phyloP scores from a whole-genome alignment of 2,888 invertebrate species.

The Lymantria monacha region DNA sequence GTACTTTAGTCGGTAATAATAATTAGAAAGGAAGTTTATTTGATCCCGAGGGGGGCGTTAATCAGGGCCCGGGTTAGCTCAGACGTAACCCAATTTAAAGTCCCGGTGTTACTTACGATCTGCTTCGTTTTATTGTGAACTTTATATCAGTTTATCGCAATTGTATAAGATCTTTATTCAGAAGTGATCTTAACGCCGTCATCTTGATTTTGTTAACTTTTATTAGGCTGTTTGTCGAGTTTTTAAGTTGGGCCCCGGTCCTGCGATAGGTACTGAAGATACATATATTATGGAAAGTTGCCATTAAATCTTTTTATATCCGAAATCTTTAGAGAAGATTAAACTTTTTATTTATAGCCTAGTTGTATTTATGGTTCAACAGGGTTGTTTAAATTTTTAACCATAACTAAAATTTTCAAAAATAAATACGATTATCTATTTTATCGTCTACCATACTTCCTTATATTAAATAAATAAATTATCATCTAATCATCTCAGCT shows the following conservation, averaged over 20 bases:
- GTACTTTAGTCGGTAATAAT: slow-evolving; percentile 15
- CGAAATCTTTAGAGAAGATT: too few relatives aligned
- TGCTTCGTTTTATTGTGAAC: slow-evolving; percentile 5
- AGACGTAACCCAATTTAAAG: slow-evolving; percentile 18
- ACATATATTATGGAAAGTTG: neutral
- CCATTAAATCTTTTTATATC: neutral
- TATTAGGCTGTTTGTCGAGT: neutral
- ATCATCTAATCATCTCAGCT: too few relatives aligned
- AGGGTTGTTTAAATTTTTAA: too few relatives aligned
- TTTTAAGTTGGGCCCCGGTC: neutral
- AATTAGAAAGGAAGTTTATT: slow-evolving; percentile 28
- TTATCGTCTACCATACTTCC: too few relatives aligned
- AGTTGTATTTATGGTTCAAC: too few relatives aligned
- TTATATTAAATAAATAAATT: too few relatives aligned
- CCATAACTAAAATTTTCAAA: too few relatives aligned
- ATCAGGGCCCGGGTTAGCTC: slow-evolving; percentile 18
- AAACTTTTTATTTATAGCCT: too few relatives aligned
- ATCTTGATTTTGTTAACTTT: slow-evolving; percentile 2
- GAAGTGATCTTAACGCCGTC: slow-evolving; percentile 1
- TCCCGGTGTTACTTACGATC: slow-evolving; percentile 5
- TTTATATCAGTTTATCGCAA: slow-evolving; percentile 7
- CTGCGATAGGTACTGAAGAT: neutral
- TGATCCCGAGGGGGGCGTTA: slow-evolving; percentile 16
- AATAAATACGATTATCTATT: too few relatives aligned
- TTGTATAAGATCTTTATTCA: neutral